A percentile compares a stretch with the other conserved stretches of the same genome.
phyloP scores from a whole-genome alignment of 1,140 invertebrate species.

The Macrostomum lignano region DNA sequence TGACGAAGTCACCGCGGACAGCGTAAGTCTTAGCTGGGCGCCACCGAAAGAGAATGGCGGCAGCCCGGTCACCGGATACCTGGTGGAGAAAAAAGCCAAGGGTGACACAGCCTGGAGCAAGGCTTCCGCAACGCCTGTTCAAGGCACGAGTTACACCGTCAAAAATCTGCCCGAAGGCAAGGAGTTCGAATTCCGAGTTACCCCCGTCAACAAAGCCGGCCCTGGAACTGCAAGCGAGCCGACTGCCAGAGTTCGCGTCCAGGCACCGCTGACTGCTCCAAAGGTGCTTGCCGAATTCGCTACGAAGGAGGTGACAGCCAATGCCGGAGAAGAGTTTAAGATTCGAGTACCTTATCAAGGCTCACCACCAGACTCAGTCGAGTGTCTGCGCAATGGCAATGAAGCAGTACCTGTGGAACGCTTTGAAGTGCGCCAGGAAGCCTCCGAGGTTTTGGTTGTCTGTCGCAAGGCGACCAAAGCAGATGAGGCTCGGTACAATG shows the following conservation, averaged over 20 bases:
- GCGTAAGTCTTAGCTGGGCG: constrained; percentile 66
- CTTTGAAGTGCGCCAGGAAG: no score
- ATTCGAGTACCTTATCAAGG: no score
- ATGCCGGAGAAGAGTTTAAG: no score
- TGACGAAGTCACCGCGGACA: constrained; percentile 60
- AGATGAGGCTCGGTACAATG: no score
- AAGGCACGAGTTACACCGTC: constrained; percentile 38
- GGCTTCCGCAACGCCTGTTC: constrained; percentile 10
- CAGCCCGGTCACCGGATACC: constrained; percentile 47
- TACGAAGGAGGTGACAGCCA: no score
- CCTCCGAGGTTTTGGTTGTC: no score
- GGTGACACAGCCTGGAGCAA: constrained; percentile 31
- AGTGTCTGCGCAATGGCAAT: no score
- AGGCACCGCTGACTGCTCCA: constrained; percentile 53
- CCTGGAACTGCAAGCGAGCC: constrained; percentile 62
- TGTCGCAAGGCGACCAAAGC: no score
- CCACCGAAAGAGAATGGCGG: constrained; percentile 63
- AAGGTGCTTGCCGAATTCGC: constrained; percentile 40
- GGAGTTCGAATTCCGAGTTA: constrained; percentile 83
- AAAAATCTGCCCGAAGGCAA: constrained; percentile 66
- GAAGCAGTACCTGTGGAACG: no score
- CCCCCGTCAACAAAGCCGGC: constrained; percentile 74
- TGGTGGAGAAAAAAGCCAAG: constrained; percentile 58
- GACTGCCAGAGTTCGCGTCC: constrained; percentile 60
- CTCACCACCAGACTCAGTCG: no score